Base-by-base conservation (phyloP, 2,888 invertebrate species). In the Hirtodrosophila trivittata region DNA sequence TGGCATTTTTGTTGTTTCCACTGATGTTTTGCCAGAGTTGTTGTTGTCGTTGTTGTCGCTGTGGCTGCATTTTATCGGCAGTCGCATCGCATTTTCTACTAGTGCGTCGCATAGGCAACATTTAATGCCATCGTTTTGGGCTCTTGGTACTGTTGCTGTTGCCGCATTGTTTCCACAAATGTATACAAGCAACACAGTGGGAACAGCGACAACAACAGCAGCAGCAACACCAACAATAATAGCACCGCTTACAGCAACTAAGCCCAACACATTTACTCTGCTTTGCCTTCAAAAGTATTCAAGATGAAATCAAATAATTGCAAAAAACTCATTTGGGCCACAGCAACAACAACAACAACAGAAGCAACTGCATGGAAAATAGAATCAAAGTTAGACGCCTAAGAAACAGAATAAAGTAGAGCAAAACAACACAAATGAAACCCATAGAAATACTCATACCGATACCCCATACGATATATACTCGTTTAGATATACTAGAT, bases 221-320 rank as follows among this genome's bases (percentile, higher is more conserved):
- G 6, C 33, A 38, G 14, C 39, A 60, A 9, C 25, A 52, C 14
- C 37, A 35, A 30, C 45, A 54, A 1, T 35, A 47, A 10, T 57
- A 55, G 14, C 60, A 45, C 10, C 37, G 30, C 26, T 16, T 63
- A 30, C 58, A 62, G 14, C 56, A 64, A 37, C 42, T 41, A 30
- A 35, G 52, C 60, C 65, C 45, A 66, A 66, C 56, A 68, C 69
- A 55, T 63, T 75, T 51, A 28, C 60, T 39, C 21, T 41, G 56
- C 49, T 64, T 43, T 68, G 70, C 68, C 59, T 60, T 47, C 64
- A 54, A 62, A 69, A 74, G 64, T 76, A 77, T 75, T 84, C 78
- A 69, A 84, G 83, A 84, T 84, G 83, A 84, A 84, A 84, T 84
- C 87, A 84, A 84, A 87, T 84, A 87, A 84, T 84, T 85, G 87